Percentiles rank a stretch among this genome's conserved stretches.
Conservation (phyloP, 2,113 vertebrate species). For the Salminus brasiliensis region DNA sequence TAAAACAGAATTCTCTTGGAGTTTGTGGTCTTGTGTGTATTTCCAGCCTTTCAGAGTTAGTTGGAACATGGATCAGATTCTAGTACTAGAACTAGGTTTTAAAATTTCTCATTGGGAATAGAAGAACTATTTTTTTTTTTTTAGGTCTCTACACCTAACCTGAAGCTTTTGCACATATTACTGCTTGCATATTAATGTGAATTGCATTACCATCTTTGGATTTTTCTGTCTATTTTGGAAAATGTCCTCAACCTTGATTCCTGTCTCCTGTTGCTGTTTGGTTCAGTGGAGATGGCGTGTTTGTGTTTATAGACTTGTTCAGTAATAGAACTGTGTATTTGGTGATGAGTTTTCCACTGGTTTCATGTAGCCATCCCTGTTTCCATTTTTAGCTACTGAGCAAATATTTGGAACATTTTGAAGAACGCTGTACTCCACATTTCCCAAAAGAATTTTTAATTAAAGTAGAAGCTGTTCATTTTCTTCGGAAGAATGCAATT, state of each 20-base stretch:
- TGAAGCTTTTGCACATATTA: too few species aligned
- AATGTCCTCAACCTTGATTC: background rate
- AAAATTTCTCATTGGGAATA: too few species aligned
- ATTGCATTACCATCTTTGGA: too few species aligned
- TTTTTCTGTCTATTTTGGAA: background rate
- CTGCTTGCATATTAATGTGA: too few species aligned
- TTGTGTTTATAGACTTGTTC: background rate
- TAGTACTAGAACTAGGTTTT: too few species aligned
- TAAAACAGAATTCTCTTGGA: too few species aligned
- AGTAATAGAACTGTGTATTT: conserved; percentile 4
- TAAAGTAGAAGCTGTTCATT: background rate
- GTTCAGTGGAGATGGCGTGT: background rate
- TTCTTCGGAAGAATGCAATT: background rate
- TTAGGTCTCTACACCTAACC: too few species aligned
- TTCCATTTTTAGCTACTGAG: conserved; percentile 2
- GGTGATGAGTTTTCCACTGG: conserved; percentile 1
- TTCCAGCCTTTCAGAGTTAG: too few species aligned
- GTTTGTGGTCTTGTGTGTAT: too few species aligned
- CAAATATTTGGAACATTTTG: conserved; percentile 13
- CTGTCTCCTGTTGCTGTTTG: background rate
- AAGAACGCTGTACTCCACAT: conserved; percentile 11
- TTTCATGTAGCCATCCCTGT: too few species aligned
- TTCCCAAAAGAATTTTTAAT: background rate
- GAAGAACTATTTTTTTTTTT: too few species aligned
- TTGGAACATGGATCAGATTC: too few species aligned